A percentile compares a stretch with the other conserved stretches of the same genome.
Conservation (phyloP, 2,797 vertebrate genomes). For the Labroides dimidiatus region DNA sequence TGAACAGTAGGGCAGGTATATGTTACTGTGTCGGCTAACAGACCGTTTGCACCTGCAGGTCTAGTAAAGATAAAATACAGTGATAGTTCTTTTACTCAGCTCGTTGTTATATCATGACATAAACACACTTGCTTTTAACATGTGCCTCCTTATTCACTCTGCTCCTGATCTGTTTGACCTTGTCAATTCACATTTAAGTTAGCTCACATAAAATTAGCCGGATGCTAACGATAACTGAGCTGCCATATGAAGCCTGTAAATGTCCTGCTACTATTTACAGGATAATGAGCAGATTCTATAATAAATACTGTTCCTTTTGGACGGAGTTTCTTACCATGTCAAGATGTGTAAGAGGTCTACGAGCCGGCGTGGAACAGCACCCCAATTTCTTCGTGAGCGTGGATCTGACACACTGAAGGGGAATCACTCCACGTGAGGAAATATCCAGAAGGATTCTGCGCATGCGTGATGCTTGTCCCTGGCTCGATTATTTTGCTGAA, state of each 20-base stretch:
- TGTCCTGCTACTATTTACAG: no score
- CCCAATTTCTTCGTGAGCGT: slow-evolving; percentile 15
- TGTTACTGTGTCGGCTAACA: not conserved
- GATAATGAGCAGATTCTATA: no score
- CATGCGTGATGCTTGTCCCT: slow-evolving; percentile 72
- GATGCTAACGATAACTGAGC: slow-evolving; percentile 24
- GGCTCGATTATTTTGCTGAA: not conserved
- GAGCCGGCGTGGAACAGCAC: slow-evolving; percentile 26
- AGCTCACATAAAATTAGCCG: slow-evolving; percentile 47
- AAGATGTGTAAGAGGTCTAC: slow-evolving; percentile 4
- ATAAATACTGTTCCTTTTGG: no score
- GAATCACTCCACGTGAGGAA: slow-evolving; percentile 82
- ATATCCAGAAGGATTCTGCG: slow-evolving; percentile 64
- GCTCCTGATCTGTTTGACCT: slow-evolving; percentile 63
- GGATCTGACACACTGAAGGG: slow-evolving; percentile 33
- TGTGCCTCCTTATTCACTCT: accelerated
- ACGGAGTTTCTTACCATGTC: slow-evolving; percentile 78
- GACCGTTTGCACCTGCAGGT: not conserved
- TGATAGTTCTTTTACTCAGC: accelerated
- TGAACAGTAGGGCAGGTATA: accelerated
- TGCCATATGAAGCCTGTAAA: not conserved
- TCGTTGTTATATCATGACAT: accelerated
- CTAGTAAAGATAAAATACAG: not conserved
- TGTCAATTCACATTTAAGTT: slow-evolving; percentile 43
- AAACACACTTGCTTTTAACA: not conserved